phyloP scores from a whole-genome alignment of 2,888 invertebrate species.

The Phyllotreta striolata region DNA sequence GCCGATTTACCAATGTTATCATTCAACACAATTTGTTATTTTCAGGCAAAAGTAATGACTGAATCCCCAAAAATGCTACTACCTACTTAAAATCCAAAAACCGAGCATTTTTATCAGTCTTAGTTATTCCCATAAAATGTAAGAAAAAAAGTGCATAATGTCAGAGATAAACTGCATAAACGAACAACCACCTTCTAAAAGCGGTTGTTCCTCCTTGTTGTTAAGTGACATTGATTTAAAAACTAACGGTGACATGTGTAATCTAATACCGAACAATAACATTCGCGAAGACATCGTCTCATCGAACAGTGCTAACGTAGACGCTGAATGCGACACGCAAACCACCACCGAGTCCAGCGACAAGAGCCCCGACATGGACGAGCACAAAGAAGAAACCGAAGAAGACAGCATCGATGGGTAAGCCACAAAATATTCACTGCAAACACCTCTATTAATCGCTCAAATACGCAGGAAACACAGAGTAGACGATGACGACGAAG shows the following conservation, averaged over 20 bases:
- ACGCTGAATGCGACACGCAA: constrained; percentile 35
- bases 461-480: constrained; percentile 13
- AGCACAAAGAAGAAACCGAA: constrained; percentile 28
- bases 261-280: constrained; percentile 57
- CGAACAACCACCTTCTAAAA: constrained; percentile 35
- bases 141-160: constrained; percentile 39
- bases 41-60: constrained; percentile 24
- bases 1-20: constrained; percentile 51
- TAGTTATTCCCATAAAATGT: constrained; percentile 33
- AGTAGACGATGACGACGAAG: constrained; percentile 17
- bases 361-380: constrained; percentile 34
- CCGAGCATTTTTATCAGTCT: constrained; percentile 23
- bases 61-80: constrained; percentile 40
- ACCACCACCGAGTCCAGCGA: constrained; percentile 33
- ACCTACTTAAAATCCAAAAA: constrained; percentile 41
- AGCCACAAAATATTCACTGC: constrained; percentile 4
- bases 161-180: constrained; percentile 39
- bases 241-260: constrained; percentile 49
- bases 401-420: constrained; percentile 31
- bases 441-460: neutral
- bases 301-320: constrained; percentile 36
- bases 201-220: constrained; percentile 33
- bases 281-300: constrained; percentile 52
- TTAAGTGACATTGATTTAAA: constrained; percentile 37
- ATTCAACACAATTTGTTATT: neutral